These are phyloP conservation scores for Cydia amplana DNA, from an alignment of 1,140 invertebrate species.

Conservation along the genomic window DNA sequence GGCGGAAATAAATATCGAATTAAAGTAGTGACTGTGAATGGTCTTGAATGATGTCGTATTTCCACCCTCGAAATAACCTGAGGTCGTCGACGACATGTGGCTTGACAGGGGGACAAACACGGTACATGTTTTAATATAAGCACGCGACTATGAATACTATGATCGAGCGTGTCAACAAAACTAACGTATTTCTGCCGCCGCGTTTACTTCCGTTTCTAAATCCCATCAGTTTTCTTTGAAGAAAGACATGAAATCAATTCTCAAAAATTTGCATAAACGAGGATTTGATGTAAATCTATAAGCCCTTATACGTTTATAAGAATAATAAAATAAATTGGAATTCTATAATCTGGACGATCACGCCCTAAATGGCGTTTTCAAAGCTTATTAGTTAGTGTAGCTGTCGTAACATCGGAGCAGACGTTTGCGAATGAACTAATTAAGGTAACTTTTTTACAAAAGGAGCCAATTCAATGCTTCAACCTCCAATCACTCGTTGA, in stretches of 20 bases:
- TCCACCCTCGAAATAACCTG: slow-evolving; percentile 38
- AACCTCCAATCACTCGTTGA: slow-evolving; percentile 37
- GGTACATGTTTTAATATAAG: slow-evolving; percentile 28
- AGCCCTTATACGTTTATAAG: background rate
- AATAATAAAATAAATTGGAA: background rate
- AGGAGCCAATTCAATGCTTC: background rate
- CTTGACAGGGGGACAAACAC: slow-evolving; percentile 28
- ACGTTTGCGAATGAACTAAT: background rate
- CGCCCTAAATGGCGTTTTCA: background rate
- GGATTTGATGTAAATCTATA: background rate
- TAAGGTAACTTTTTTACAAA: background rate
- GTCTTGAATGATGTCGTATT: slow-evolving; percentile 25
- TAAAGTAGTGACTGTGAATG: slow-evolving; percentile 22
- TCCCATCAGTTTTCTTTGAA: background rate
- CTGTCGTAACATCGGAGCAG: background rate
- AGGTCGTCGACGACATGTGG: slow-evolving; percentile 39
- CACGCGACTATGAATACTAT: slow-evolving; percentile 33
- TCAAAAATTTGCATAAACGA: background rate
- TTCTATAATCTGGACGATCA: background rate
- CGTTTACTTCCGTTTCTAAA: background rate
- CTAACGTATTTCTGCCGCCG: background rate
- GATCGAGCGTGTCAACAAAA: slow-evolving; percentile 1
- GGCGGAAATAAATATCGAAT: slow-evolving; percentile 14
- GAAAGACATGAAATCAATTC: background rate
- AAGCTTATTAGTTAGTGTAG: background rate